phyloP scores from a whole-genome alignment of 2,888 invertebrate species.

The Hydropsyche betteni region DNA sequence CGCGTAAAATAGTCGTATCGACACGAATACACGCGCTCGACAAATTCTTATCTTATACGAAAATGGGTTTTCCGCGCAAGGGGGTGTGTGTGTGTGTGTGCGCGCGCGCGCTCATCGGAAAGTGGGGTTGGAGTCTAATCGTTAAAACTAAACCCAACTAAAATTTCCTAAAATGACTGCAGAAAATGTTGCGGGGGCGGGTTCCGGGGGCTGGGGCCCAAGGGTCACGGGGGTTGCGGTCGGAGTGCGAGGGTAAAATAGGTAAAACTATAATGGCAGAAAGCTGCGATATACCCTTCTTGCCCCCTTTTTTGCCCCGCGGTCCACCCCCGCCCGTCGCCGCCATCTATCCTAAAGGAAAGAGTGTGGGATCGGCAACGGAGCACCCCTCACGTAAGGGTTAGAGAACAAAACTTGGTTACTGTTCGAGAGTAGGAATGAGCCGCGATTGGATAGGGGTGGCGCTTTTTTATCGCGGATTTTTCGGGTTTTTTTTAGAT shows the following conservation, averaged over 20 bases:
- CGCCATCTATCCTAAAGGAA: neutral
- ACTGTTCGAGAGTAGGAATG: slow-evolving; percentile 41
- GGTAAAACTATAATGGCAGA: slow-evolving; percentile 47
- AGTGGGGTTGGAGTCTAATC: slow-evolving; percentile 43
- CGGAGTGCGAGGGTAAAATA: slow-evolving; percentile 27
- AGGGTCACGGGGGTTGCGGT: neutral
- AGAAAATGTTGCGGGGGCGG: slow-evolving; percentile 37
- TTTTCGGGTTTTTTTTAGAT: no score
- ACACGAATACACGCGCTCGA: neutral
- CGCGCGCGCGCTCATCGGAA: slow-evolving; percentile 33
- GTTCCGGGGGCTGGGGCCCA: neutral
- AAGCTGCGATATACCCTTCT: slow-evolving; percentile 43
- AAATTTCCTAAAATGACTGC: slow-evolving; percentile 42
- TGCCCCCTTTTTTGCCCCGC: slow-evolving; percentile 41
- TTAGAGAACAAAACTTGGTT: slow-evolving; percentile 40
- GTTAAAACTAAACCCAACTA: slow-evolving; percentile 49
- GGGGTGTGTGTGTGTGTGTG: slow-evolving; percentile 18
- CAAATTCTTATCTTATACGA: no score
- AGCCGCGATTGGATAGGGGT: slow-evolving; percentile 14
- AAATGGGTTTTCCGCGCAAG: no score
- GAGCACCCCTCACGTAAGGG: slow-evolving; percentile 40
- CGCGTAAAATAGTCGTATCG: slow-evolving; percentile 34
- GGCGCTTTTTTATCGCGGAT: neutral
- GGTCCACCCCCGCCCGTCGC: slow-evolving; percentile 25
- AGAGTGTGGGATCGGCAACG: slow-evolving; percentile 36